Percentiles rank a stretch among this genome's conserved stretches.
Evolutionary conservation across 2,888 invertebrate genomes (phyloP).

Genomic region (Koerneria pararmatus): DNA sequence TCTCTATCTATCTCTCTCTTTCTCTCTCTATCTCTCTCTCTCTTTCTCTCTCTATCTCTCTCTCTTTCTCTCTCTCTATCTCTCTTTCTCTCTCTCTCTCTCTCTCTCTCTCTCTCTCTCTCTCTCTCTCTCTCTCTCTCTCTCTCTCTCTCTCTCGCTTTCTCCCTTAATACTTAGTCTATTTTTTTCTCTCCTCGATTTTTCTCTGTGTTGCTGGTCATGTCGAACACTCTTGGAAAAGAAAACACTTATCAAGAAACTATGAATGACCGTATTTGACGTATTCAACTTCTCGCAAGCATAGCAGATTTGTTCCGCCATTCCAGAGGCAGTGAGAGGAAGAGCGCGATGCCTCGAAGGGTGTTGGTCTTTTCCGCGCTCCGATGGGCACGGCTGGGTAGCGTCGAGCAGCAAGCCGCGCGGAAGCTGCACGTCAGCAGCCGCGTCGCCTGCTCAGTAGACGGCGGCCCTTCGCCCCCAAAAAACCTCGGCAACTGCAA

Average conservation of each 20-base stretch:
- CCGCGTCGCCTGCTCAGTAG: too few relatives aligned
- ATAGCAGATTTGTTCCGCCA: too few relatives aligned
- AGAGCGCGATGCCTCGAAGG: slow-evolving; percentile 23
- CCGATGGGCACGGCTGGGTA: slow-evolving; percentile 11
- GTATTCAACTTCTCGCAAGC: too few relatives aligned
- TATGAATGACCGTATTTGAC: too few relatives aligned
- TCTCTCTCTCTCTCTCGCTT: not conserved
- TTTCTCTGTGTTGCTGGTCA: not conserved
- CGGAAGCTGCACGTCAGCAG: too few relatives aligned
- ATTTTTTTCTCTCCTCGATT: too few relatives aligned
- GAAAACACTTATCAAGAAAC: too few relatives aligned
- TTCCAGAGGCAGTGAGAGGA: too few relatives aligned
- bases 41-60: slow-evolving; percentile 26
- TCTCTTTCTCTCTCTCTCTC: not conserved
- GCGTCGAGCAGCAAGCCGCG: too few relatives aligned
- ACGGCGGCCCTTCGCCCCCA: not conserved
- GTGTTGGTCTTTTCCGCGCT: slow-evolving; percentile 15
- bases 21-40: slow-evolving; percentile 18
- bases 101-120: slow-evolving; percentile 8
- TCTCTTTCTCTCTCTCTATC: slow-evolving; percentile 6
- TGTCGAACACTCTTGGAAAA: slow-evolving; percentile 3
- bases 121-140: slow-evolving; percentile 9
- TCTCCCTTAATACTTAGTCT: not conserved
- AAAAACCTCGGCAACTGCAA: slow-evolving; percentile 33
- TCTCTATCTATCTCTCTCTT: too few relatives aligned